A percentile compares a stretch with the other conserved stretches of the same genome.
Conservation (phyloP, 2,797 vertebrate species). For the Tolypeutes matacus region DNA sequence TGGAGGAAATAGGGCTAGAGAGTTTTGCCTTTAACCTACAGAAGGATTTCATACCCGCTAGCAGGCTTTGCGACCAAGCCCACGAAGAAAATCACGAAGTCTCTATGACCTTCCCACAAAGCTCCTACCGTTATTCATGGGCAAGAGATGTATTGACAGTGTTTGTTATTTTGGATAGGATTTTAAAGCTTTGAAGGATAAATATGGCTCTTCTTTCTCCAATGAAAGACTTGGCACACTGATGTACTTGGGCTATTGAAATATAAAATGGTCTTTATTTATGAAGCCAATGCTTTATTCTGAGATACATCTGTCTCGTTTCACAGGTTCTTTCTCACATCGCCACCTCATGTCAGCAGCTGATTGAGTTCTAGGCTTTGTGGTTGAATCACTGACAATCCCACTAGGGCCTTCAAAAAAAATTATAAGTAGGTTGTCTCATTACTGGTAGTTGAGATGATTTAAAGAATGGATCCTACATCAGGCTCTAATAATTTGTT, state of each 20-base stretch:
- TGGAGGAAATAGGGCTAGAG: neutral
- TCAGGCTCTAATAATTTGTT: neutral
- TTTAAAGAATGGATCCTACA: neutral
- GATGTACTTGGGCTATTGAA: neutral
- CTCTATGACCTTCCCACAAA: neutral
- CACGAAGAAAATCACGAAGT: neutral
- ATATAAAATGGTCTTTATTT: constrained; percentile 18
- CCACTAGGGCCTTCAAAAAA: constrained; percentile 29
- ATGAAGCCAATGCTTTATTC: neutral
- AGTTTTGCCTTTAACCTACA: neutral
- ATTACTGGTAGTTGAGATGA: neutral
- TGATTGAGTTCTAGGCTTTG: constrained; percentile 44
- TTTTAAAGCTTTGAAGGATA: neutral
- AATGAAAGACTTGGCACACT: neutral
- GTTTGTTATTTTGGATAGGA: neutral
- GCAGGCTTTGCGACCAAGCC: neutral
- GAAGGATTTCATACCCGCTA: neutral
- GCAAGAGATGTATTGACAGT: neutral
- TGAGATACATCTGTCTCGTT: constrained; percentile 2
- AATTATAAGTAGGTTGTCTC: neutral
- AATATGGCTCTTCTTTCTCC: constrained; percentile 17
- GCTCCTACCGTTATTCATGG: neutral
- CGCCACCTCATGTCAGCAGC: neutral
- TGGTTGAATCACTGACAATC: neutral
- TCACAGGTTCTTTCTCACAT: constrained; percentile 4